A percentile compares a stretch with the other conserved stretches of the same genome.
Conservation (phyloP, 2,113 vertebrate genomes). For the Willisornis vidua region DNA sequence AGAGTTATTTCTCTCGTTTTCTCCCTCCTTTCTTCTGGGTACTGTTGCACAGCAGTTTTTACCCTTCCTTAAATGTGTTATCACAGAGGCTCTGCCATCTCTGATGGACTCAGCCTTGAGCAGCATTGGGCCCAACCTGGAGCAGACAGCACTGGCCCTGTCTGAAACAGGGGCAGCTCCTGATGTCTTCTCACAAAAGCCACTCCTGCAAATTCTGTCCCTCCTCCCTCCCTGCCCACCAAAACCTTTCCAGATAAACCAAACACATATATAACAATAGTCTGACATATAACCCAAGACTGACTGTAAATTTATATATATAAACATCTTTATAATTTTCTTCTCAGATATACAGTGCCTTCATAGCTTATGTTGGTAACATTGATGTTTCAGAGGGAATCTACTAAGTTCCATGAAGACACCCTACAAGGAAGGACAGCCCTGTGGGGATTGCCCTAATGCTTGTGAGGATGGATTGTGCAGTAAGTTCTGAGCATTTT, state of each 20-base stretch:
- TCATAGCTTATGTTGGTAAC: neutral
- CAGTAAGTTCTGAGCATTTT: slow-evolving; percentile 68
- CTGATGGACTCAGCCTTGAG: neutral
- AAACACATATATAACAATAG: neutral
- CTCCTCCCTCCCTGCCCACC: neutral
- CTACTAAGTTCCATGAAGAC: neutral
- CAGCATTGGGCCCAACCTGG: accelerated
- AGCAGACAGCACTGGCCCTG: neutral
- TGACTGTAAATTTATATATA: neutral
- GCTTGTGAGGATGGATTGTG: slow-evolving; percentile 70
- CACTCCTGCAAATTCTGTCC: neutral
- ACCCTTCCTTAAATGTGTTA: neutral
- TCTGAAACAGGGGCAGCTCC: neutral
- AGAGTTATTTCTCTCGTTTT: neutral
- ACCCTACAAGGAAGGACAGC: slow-evolving; percentile 64
- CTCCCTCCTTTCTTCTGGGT: neutral
- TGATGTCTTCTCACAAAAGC: neutral
- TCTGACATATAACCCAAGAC: neutral
- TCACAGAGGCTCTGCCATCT: neutral
- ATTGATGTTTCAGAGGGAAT: slow-evolving; percentile 74
- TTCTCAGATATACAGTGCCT: neutral
- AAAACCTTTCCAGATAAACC: neutral
- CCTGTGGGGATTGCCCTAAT: slow-evolving; percentile 67
- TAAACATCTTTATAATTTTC: neutral
- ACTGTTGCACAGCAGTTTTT: neutral